phyloP scores from a whole-genome alignment of 1,140 invertebrate genomes.

The Carcinoscorpius rotundicauda region DNA sequence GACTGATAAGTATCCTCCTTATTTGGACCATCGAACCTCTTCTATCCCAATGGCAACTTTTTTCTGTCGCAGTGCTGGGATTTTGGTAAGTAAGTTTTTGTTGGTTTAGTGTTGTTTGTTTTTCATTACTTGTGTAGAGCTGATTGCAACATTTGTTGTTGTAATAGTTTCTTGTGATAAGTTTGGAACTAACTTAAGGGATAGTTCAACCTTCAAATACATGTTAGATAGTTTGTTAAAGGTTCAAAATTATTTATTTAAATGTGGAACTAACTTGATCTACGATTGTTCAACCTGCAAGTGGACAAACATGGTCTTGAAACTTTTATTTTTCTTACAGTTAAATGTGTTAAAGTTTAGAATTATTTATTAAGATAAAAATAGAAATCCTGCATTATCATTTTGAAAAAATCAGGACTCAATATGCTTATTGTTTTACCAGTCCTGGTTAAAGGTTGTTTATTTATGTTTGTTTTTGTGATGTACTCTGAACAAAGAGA shows the following conservation, averaged over 20 bases:
- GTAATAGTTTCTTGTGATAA: too few species aligned
- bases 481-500: too few species aligned
- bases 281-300: neutral
- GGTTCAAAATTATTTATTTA: neutral
- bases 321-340: too few species aligned
- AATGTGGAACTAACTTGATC: neutral
- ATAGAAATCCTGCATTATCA: too few species aligned
- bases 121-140: neutral
- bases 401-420: too few species aligned
- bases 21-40: constrained; percentile 49
- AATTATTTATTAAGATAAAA: too few species aligned
- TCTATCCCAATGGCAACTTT: constrained; percentile 65
- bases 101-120: neutral
- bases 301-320: too few species aligned
- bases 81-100: constrained; percentile 40
- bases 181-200: neutral
- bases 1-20: constrained; percentile 62
- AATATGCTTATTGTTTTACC: too few species aligned
- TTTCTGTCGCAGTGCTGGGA: constrained; percentile 61
- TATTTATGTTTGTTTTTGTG: too few species aligned
- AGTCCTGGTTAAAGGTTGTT: too few species aligned
- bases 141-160: neutral
- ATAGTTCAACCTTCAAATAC: neutral
- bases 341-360: too few species aligned
- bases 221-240: neutral